A percentile compares a stretch with the other conserved stretches of the same genome.
These are phyloP conservation scores for Acanthosepion esculentum DNA, from an alignment of 2,888 invertebrate genomes.

Conservation along the genomic window DNA sequence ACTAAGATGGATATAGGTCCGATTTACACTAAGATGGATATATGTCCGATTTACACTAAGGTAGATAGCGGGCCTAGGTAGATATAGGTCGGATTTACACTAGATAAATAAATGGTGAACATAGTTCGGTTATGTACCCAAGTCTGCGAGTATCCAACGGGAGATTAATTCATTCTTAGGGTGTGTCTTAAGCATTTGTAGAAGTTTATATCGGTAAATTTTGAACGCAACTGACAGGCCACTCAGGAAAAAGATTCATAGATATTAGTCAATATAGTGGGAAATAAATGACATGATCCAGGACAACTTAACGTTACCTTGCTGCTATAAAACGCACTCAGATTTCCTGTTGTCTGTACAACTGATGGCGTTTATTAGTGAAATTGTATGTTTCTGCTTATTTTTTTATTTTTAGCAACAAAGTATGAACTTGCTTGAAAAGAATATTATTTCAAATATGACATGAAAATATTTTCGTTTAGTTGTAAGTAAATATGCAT, in stretches of 20 bases:
- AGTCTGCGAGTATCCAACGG: too few species aligned
- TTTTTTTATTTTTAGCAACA: not conserved
- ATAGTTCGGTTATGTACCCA: too few species aligned
- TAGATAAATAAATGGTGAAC: too few species aligned
- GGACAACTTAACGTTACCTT: not conserved
- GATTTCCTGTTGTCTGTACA: not conserved
- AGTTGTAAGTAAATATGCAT: not conserved
- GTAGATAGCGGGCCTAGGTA: too few species aligned
- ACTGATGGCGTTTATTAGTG: not conserved
- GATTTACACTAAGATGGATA: too few species aligned
- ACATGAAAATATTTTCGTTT: not conserved
- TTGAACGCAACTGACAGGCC: not conserved
- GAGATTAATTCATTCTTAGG: too few species aligned
- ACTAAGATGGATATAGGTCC: too few species aligned
- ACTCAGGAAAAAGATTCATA: not conserved
- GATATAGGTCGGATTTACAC: too few species aligned
- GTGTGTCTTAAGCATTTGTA: too few species aligned
- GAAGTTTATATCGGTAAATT: too few species aligned
- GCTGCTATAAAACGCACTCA: not conserved
- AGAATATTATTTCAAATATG: not conserved
- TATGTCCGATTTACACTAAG: too few species aligned
- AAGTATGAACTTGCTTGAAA: not conserved
- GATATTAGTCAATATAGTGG: not conserved
- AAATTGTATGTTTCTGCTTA: not conserved
- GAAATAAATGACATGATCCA: not conserved